Base-by-base conservation (phyloP, 2,888 invertebrate genomes). In the Apamea monoglypha region DNA sequence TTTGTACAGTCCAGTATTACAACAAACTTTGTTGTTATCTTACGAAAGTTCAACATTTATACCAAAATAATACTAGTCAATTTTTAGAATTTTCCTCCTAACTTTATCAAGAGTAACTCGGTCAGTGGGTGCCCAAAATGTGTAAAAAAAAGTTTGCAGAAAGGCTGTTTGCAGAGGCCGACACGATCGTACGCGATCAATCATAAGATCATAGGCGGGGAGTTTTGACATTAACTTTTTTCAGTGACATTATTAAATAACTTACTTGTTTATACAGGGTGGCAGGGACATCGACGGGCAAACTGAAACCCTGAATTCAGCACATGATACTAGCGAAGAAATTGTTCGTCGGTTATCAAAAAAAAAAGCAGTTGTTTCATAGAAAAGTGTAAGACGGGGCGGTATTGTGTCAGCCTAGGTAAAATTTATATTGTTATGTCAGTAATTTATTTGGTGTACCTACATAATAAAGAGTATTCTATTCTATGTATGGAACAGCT, bases 151-250 rank as follows among this genome's bases (percentile, higher is more conserved):
- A 78, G 61, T 67, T 61, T 14, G 18, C 16, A 29, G 29, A 59
- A 70, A 73, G 53, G 36, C 40, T 72, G 25, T 78, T 72, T 66
- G 47, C 8, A 32, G 14, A 14, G 44, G 16, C 18, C 67, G 32
- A 61, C 18, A 47, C 74, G 64, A 78, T 32, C 44, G 36, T 61
- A 18, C 16, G 50, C 67, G 29, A 84, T 84, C 84, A 67, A 78
- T 87, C 84, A 83, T 83, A 67, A 78, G 47, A 29, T 67, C 61
- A 29, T 50, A 18, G 21, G 36, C 44, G 36, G 16, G 44, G 71
- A 74, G 50, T 87, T 83, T 40, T 66, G 61, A 83, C 53, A 77
- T 53, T 36, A 70, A 61, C 44, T 80, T 80, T 72, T 56, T 68
- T 44, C 78, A 63, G 44, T 53, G 25, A 78, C 61, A 61, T 66